Conservation (phyloP, 2,113 vertebrate species). For the Leucosticte australis region DNA sequence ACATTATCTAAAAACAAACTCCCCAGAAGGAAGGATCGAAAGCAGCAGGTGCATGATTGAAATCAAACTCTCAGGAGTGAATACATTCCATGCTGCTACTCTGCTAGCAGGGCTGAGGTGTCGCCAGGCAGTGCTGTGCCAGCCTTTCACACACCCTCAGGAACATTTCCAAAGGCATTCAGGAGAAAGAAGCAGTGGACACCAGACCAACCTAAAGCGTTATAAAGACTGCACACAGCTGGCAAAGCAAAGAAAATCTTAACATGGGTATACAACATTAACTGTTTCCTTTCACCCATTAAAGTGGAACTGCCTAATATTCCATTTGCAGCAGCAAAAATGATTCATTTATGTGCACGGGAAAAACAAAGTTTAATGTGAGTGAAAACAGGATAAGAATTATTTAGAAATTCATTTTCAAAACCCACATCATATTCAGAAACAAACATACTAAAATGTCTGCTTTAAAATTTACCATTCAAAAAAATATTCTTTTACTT, state of each 20-base stretch:
- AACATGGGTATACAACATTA: not conserved
- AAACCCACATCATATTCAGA: not conserved
- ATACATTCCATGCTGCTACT: not conserved
- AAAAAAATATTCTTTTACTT: not conserved
- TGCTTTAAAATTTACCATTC: not conserved
- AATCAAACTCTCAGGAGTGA: slow-evolving; percentile 57
- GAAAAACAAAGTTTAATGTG: not conserved
- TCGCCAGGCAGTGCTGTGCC: not conserved
- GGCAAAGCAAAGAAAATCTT: not conserved
- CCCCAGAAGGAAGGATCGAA: slow-evolving; percentile 60
- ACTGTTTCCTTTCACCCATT: not conserved
- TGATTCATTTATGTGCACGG: not conserved
- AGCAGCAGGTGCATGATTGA: slow-evolving; percentile 73
- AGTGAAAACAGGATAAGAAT: not conserved
- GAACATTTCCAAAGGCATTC: not conserved
- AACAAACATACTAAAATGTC: not conserved
- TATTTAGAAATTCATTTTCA: not conserved
- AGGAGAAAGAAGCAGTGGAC: not conserved
- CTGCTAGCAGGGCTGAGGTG: not conserved
- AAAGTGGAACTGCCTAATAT: not conserved
- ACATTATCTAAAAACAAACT: slow-evolving; percentile 56
- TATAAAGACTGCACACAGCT: not conserved
- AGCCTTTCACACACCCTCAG: not conserved
- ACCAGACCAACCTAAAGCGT: not conserved
- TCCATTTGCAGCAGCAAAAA: not conserved